phyloP scores from a whole-genome alignment of 2,888 invertebrate genomes.

The Mesorhabditis belari region DNA sequence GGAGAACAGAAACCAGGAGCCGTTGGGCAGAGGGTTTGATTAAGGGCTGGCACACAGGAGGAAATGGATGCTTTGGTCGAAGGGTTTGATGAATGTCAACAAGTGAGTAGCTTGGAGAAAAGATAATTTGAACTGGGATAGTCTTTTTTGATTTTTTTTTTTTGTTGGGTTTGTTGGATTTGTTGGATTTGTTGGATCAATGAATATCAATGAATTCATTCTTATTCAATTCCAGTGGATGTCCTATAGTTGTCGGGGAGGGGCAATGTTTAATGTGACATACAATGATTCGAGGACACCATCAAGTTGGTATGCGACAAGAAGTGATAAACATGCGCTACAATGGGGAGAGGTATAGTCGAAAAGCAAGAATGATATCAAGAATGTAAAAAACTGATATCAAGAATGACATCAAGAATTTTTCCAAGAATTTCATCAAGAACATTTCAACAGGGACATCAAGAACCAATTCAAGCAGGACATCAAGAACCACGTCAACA shows the following conservation, averaged over 20 bases:
- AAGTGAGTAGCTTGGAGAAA: too few relatives aligned
- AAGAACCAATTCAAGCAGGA: too few relatives aligned
- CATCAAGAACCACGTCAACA: too few relatives aligned
- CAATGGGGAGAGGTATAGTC: constrained; percentile 43
- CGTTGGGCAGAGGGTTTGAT: constrained; percentile 33
- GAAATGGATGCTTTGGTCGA: constrained; percentile 46
- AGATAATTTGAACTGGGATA: too few relatives aligned
- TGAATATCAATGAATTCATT: not conserved
- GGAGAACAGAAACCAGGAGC: constrained; percentile 45
- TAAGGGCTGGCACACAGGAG: constrained; percentile 31
- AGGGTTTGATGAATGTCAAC: constrained; percentile 44
- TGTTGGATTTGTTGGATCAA: not conserved
- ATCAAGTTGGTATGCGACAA: constrained; percentile 41
- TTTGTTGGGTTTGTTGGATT: not conserved
- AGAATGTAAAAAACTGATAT: too few relatives aligned
- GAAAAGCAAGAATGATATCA: too few relatives aligned
- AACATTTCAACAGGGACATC: too few relatives aligned
- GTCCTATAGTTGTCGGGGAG: constrained; percentile 45
- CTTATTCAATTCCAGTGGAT: constrained; percentile 20
- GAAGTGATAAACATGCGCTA: constrained; percentile 23
- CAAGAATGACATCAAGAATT: too few relatives aligned
- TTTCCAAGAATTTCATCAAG: too few relatives aligned
- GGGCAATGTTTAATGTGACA: constrained; percentile 31
- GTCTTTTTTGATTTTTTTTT: constrained; percentile 4
- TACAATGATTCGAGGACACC: constrained; percentile 44